A percentile compares a stretch with the other conserved stretches of the same genome.
Conservation (phyloP, 2,113 vertebrate species). For the Fulmarus glacialis region DNA sequence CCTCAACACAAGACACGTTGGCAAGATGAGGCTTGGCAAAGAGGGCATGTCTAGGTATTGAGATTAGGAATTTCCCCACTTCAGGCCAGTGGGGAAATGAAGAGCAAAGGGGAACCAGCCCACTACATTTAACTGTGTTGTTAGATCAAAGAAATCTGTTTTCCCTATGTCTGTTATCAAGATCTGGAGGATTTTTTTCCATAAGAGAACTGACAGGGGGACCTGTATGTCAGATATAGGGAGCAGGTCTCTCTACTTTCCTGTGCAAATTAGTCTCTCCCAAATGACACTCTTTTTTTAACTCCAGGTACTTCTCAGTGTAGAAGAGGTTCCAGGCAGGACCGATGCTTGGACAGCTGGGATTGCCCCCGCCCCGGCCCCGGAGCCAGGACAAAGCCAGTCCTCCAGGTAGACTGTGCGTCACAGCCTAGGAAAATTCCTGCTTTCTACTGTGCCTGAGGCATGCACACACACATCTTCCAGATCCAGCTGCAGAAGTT, state of each 20-base stretch:
- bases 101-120: not conserved
- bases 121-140: not conserved
- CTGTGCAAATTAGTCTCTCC: not conserved
- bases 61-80: not conserved
- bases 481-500: not conserved
- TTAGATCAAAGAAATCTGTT: not conserved
- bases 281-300: not conserved
- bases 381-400: not conserved
- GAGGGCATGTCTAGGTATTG: not conserved
- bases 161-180: not conserved
- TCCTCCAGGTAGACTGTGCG: not conserved
- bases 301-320: not conserved
- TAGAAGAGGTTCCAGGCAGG: not conserved
- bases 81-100: not conserved
- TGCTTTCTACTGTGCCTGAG: not conserved
- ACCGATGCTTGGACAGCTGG: not conserved
- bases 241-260: not conserved
- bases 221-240: not conserved
- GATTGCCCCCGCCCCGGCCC: accelerated
- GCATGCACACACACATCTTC: not conserved
- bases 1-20: not conserved
- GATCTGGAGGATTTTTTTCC: not conserved
- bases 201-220: not conserved
- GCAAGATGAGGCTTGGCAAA: not conserved
- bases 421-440: conserved; percentile 6